Percentiles rank a stretch among this genome's conserved stretches.
These are phyloP conservation scores for Lasioglossum pauxillum DNA, from an alignment of 2,888 invertebrate genomes.

Conservation along the genomic window DNA sequence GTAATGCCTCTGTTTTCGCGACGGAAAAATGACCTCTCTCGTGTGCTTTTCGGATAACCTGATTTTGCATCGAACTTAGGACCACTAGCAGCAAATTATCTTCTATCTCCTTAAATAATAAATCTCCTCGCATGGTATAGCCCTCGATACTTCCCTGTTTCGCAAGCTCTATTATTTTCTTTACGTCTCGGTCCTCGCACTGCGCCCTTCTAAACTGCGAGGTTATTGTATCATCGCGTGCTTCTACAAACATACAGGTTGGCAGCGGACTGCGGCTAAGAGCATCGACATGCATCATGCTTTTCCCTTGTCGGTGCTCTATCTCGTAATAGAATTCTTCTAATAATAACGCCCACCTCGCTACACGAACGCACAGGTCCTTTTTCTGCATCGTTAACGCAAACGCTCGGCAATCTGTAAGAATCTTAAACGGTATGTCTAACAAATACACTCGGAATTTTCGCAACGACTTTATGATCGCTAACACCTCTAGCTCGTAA, in stretches of 20 bases:
- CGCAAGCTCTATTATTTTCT: neutral
- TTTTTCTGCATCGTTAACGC: neutral
- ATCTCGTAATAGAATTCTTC: conserved; percentile 14
- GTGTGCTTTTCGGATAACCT: neutral
- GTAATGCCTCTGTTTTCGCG: conserved; percentile 12
- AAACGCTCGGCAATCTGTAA: too few species aligned
- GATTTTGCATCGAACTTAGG: neutral
- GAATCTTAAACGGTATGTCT: too few species aligned
- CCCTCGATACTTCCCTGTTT: neutral
- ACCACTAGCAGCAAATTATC: neutral
- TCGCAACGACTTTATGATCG: too few species aligned
- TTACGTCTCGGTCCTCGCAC: neutral
- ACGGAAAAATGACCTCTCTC: conserved; percentile 16
- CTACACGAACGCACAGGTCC: conserved; percentile 18
- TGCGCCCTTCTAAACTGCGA: conserved; percentile 9
- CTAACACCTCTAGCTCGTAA: too few species aligned
- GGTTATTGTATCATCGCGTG: neutral
- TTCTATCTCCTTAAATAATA: conserved; percentile 5
- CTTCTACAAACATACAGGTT: neutral
- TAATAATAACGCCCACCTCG: neutral
- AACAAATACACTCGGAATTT: too few species aligned
- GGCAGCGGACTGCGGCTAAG: neutral
- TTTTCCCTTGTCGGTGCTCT: conserved; percentile 13
- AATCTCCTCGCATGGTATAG: neutral
- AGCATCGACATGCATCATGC: neutral